Evolutionary conservation across 1,140 invertebrate genomes (phyloP), one percentile per base, ranked within the genome.

Genomic region (Laodelphax striatellus): DNA sequence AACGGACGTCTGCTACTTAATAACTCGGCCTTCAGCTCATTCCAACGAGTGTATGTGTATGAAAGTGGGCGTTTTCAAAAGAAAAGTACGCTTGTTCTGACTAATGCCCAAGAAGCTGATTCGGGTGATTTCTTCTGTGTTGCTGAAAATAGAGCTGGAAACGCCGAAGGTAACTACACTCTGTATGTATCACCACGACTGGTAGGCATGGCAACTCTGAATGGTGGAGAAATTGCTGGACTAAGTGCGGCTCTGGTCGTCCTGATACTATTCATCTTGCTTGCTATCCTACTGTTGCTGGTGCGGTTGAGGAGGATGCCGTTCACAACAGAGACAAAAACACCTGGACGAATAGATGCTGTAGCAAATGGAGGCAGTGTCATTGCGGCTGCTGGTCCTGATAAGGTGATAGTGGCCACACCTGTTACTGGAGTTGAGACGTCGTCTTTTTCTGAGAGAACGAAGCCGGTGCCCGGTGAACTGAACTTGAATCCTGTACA

Each of bases 141-240:
- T 0, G 92, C 91, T 14, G 88, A 92, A 69, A 97, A 97, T 72
- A 81, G 86, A 57, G 92, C 90, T 10, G 95, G 94, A 2, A 89
- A 84, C 68, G 88, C 90, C n/a, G 88, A 92, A 75, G 87, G 89
- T 1, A 94, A 94, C 70, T 93, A 92, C 67, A 94, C 91, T 8
- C 75, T 94, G 11, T 84, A 89, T 68, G 86, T 94, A 34, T 83
- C 84, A 28, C 78, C 88, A 67, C 77, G 83, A 43, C 80, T 86
- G 10, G 83, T 84, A 5, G 88, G 86, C 22, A 86, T 89, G 76
- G 85, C 86, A 0, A 85, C 85, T 0, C 72, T 94, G 14, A 88
- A 87, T 9, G 87, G 86, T 56, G 86, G 88, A 2, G 88, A 92
- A 69, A 91, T 93, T 61, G 87, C 87, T 2, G 89, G 90, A 3